Conservation (phyloP, 2,888 invertebrate genomes). For the Lamproptera curius region DNA sequence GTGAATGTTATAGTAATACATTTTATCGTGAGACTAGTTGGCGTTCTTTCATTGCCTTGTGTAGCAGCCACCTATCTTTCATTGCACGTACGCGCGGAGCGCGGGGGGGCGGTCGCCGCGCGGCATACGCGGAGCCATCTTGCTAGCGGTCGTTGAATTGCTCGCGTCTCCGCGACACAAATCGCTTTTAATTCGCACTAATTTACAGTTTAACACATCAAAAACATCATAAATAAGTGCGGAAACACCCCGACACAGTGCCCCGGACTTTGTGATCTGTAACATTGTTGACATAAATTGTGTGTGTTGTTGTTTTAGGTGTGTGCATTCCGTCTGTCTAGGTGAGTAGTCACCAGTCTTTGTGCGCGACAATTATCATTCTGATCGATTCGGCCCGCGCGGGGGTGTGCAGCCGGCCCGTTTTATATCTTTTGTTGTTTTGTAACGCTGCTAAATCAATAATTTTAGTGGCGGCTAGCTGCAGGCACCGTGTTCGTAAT, state of each 20-base stretch:
- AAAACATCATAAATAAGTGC: slow-evolving; percentile 46
- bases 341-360: slow-evolving; percentile 72
- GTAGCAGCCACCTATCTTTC: slow-evolving; percentile 73
- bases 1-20: slow-evolving; percentile 22
- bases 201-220: slow-evolving; percentile 60
- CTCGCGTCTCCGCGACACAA: slow-evolving; percentile 68
- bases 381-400: slow-evolving; percentile 70
- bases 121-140: slow-evolving; percentile 68
- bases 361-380: slow-evolving; percentile 78
- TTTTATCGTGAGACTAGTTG: slow-evolving; percentile 44
- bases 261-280: slow-evolving; percentile 36
- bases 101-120: slow-evolving; percentile 59
- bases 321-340: slow-evolving; percentile 69
- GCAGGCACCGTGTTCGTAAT: slow-evolving; percentile 39
- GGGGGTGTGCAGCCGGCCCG: slow-evolving; percentile 68
- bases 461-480: slow-evolving; percentile 66
- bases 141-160: slow-evolving; percentile 71
- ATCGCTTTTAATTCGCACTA: slow-evolving; percentile 70
- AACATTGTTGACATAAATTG: slow-evolving; percentile 53
- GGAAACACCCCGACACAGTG: slow-evolving; percentile 39
- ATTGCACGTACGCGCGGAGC: slow-evolving; percentile 73
- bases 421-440: slow-evolving; percentile 78
- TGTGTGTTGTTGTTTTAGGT: slow-evolving; percentile 64
- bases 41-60: slow-evolving; percentile 46
- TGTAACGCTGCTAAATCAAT: slow-evolving; percentile 72